Base-by-base conservation (phyloP, 2,113 vertebrate species). In the Hippoglossus stenolepis region DNA sequence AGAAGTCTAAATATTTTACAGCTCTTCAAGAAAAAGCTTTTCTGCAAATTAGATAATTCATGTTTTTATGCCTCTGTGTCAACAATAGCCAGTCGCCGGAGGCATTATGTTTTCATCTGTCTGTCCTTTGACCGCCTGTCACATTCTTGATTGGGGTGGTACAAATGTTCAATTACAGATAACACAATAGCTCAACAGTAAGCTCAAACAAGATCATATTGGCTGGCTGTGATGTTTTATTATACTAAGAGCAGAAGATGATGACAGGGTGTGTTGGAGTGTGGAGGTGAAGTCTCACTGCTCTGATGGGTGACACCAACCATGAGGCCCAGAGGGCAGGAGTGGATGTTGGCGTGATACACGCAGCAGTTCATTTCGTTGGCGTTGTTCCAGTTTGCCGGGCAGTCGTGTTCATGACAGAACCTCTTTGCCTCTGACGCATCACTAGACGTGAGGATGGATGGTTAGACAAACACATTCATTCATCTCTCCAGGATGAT, bases 341-440 rank as follows among this genome's bases (percentile, higher is more conserved):
- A 93, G 24, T 77, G 93, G 73, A 94, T 94, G 85, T 94, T 95
- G 65, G 76, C 80, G 5, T 92, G 89, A 86, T 94, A 93, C 59
- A 95, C 77, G 0, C 80, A 95, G 79, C 83, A 92, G 92, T 95
- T 94, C 83, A 94, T 89, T 70, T 90, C 92, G 17, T 75, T 90
- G 47, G 94, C 90, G 40, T 81, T 89, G 80, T 93, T 95, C 92
- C 92, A 94, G 76, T 95, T 93, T 21, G 86, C 59, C 0, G 92
- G 95, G 53, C 94, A 94, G 26, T 94, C 90, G 24, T 89, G 85
- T 72, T 96, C 92, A 14, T 92, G 64, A 65, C 92, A 91, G 78
- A 95, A 93, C 43, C 87, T 72, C 80, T 93, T 94, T 31, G 92
- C 84, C 13, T 18, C 91, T 62, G 93, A 93, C 8, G 83, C 92